A percentile compares a stretch with the other conserved stretches of the same genome.
Evolutionary conservation across 92 coral and sea anemone species (phyloP).

Genomic region (Zoanthus solanderi): DNA sequence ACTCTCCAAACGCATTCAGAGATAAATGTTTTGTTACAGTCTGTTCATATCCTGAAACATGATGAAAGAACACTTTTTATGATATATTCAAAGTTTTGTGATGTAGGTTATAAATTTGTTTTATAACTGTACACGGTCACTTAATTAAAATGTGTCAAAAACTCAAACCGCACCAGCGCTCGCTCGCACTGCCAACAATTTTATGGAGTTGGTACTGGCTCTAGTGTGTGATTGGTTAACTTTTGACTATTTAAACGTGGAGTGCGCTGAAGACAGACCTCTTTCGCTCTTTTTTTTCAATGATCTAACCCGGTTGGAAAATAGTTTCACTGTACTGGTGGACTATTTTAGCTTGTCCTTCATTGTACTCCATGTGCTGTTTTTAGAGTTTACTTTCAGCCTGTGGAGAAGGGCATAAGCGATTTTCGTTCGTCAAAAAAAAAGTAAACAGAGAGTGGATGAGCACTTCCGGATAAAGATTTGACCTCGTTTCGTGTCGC

Average conservation of each 20-base stretch:
- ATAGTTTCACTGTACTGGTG: not conserved
- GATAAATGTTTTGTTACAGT: too few species aligned
- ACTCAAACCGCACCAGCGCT: not conserved
- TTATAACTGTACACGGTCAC: too few species aligned
- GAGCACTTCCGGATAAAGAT: conserved; percentile 2
- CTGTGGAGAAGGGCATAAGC: not conserved
- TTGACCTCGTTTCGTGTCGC: not conserved
- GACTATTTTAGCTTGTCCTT: conserved; percentile 19
- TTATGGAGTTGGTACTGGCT: not conserved
- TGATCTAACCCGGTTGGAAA: not conserved
- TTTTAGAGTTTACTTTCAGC: conserved; percentile 33
- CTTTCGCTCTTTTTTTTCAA: not conserved
- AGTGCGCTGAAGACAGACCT: not conserved
- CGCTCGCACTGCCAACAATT: not conserved
- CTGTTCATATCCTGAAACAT: too few species aligned
- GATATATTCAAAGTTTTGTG: too few species aligned
- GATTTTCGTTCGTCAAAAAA: not conserved
- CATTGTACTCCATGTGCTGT: conserved; percentile 16
- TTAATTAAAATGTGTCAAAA: too few species aligned
- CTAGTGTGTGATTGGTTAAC: not conserved
- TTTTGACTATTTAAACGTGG: not conserved
- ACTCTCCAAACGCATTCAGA: too few species aligned
- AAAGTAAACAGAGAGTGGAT: conserved; percentile 19
- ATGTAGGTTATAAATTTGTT: too few species aligned
- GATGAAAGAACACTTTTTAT: too few species aligned